Evolutionary conservation across 2,113 vertebrate species (phyloP).

Genomic region (Aspiorhynchus laticeps): DNA sequence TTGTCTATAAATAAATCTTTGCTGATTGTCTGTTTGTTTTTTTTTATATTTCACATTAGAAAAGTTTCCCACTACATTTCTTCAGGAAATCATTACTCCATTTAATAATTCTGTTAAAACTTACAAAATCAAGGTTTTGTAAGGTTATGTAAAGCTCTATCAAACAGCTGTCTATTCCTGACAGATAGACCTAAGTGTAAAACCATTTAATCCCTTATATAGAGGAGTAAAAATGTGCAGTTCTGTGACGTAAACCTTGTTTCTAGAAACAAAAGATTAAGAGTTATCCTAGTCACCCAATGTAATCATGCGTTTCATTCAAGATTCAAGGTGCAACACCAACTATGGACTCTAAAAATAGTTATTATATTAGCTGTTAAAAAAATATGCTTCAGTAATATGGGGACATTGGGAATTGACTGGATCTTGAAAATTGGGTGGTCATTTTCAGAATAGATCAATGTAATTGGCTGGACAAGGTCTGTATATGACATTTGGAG

Average conservation of each 20-base stretch:
- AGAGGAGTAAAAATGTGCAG: neutral
- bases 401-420: neutral
- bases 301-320: conserved; percentile 19
- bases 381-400: neutral
- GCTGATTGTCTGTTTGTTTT: neutral
- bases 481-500: neutral
- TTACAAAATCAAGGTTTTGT: neutral
- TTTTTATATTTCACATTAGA: neutral
- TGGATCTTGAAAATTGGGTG: neutral
- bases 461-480: neutral
- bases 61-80: neutral
- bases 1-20: neutral
- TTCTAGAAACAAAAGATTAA: conserved; percentile 37
- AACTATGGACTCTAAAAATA: neutral
- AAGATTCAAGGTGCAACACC: neutral
- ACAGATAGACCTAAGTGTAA: neutral
- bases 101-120: neutral
- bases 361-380: neutral
- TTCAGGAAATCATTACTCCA: neutral
- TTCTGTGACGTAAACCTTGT: conserved; percentile 2
- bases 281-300: neutral
- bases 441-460: neutral
- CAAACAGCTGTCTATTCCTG: neutral
- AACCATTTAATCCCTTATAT: neutral
- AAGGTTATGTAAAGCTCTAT: neutral